phyloP scores from a whole-genome alignment of 2,797 vertebrate genomes.

The Carapus acus region DNA sequence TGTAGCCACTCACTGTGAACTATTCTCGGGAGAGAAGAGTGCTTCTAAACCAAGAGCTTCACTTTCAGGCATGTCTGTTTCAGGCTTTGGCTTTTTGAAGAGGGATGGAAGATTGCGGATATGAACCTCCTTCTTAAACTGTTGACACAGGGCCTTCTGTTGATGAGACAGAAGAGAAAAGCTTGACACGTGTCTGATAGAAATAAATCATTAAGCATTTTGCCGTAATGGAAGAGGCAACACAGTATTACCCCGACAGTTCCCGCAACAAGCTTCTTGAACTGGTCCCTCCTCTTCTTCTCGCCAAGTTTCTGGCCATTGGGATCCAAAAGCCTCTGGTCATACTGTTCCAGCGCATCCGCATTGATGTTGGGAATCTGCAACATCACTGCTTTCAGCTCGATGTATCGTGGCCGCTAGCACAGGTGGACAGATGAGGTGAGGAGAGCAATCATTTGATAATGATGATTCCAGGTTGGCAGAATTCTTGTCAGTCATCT shows the following conservation, averaged over 20 bases:
- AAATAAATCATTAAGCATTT: too few relatives aligned
- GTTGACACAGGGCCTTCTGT: constrained; percentile 93
- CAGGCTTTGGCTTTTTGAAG: constrained; percentile 87
- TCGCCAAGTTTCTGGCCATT: constrained; percentile 78
- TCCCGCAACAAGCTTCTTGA: constrained; percentile 90
- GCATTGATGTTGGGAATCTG: constrained; percentile 86
- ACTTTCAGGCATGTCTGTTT: constrained; percentile 69
- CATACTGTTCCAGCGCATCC: constrained; percentile 86
- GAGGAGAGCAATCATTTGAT: background rate
- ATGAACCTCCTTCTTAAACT: constrained; percentile 98
- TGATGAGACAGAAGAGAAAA: constrained; percentile 25
- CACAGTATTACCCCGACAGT: constrained; percentile 83
- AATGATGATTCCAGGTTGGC: too few relatives aligned
- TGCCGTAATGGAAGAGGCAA: too few relatives aligned
- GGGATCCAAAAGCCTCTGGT: constrained; percentile 82
- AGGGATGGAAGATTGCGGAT: constrained; percentile 96
- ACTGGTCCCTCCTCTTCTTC: constrained; percentile 91
- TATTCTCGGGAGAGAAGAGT: constrained; percentile 49
- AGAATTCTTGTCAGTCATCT: too few relatives aligned
- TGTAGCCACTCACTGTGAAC: constrained; percentile 20
- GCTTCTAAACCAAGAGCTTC: constrained; percentile 53
- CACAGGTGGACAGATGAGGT: constrained; percentile 13
- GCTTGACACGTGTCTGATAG: too few relatives aligned
- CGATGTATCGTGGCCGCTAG: constrained; percentile 84
- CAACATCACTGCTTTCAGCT: constrained; percentile 85